Evolutionary conservation across 2,113 vertebrate species (phyloP).

Genomic region (Clarias batrachus): DNA sequence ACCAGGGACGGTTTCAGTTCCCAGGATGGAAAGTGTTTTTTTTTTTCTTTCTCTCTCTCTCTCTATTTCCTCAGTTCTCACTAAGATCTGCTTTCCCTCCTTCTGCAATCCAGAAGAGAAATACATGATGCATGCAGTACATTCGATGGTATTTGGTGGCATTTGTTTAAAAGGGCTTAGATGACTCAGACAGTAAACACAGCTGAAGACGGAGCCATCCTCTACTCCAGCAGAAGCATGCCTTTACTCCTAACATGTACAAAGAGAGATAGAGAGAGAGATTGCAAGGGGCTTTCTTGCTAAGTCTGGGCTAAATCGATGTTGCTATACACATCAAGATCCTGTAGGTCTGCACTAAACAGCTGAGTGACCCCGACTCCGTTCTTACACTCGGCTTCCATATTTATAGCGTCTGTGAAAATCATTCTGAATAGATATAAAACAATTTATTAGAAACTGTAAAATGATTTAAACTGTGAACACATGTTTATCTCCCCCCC

Average conservation of each 20-base stretch:
- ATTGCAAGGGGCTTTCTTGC: neutral
- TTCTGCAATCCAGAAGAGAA: neutral
- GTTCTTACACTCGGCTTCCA: neutral
- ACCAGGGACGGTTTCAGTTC: neutral
- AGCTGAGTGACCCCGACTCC: neutral
- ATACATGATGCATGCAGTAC: neutral
- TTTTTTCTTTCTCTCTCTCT: neutral
- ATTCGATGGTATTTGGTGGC: slow-evolving; percentile 19
- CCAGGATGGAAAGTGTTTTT: neutral
- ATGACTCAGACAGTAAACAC: slow-evolving; percentile 70
- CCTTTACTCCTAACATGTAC: neutral
- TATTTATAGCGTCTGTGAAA: neutral
- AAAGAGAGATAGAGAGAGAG: neutral
- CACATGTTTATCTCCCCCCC: neutral
- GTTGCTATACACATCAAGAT: neutral
- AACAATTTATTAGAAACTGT: neutral
- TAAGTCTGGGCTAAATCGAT: neutral
- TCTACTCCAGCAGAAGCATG: slow-evolving; percentile 17
- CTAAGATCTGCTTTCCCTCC: neutral
- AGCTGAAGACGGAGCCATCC: slow-evolving; percentile 55
- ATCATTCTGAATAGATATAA: neutral
- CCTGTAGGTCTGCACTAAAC: neutral
- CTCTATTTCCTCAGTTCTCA: neutral
- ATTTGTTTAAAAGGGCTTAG: slow-evolving; percentile 64
- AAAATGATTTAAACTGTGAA: neutral